Evolutionary conservation across 2,113 vertebrate genomes (phyloP).

Genomic region (Turnix velox): DNA sequence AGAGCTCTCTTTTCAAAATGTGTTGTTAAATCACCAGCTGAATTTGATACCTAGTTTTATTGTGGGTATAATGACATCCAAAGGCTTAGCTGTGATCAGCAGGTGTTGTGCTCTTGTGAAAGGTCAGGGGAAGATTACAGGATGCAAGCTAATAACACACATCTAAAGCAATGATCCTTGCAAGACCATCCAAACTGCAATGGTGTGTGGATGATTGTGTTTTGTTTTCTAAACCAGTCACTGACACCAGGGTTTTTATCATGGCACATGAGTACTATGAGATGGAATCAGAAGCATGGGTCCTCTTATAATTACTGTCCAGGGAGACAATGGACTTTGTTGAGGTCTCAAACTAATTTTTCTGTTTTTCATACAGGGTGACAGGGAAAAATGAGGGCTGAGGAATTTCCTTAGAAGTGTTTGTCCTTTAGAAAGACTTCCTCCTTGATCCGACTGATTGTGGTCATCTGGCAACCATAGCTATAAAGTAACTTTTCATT

Average conservation of each 20-base stretch:
- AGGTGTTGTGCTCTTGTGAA: not conserved
- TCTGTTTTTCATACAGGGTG: not conserved
- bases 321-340: not conserved
- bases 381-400: not conserved
- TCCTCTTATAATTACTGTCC: not conserved
- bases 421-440: not conserved
- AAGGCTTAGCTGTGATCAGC: not conserved
- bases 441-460: not conserved
- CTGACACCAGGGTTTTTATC: not conserved
- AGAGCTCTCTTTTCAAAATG: not conserved
- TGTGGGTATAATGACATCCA: not conserved
- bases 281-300: not conserved
- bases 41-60: not conserved
- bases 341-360: not conserved
- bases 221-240: not conserved
- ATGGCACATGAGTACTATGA: not conserved
- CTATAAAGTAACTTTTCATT: not conserved
- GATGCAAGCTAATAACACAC: not conserved
- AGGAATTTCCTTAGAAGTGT: not conserved
- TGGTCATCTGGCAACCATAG: not conserved
- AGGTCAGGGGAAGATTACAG: slow-evolving; percentile 7
- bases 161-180: not conserved
- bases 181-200: not conserved
- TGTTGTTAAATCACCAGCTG: not conserved
- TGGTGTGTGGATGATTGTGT: not conserved